Base-by-base conservation (phyloP, 1,140 invertebrate genomes). In the Leptinotarsa texana region DNA sequence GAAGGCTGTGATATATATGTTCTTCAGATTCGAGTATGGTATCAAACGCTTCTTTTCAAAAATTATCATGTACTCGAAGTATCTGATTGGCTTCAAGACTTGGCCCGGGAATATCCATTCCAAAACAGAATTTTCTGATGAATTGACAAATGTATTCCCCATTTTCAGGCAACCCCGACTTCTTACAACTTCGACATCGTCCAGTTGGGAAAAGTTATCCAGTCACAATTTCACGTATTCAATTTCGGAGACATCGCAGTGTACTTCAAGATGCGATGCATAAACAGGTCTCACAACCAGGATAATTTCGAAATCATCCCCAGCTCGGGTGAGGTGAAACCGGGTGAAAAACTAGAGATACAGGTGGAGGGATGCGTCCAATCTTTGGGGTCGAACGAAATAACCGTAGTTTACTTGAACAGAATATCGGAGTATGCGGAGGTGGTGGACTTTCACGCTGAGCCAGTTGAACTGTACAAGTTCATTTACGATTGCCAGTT, bases 161-260 rank as follows among this genome's bases (percentile, higher is more conserved):
- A 57, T 57, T 77, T 76, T 51, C 47, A 81, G 78, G 70, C 75
- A 17, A 75, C 75, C n/a, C 80, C 78, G n/a, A 69, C 63, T 6
- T 69, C 48, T 42, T 21, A 67, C n/a, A 70, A 79, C 68, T 76
- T 79, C 57, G 72, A 70, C 13, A 22, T 63, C 65, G 24, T 82
- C 11, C 57, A 57, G 18, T 75, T 57, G 49, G 71, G 73, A 4
- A 24, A 5, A 13, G 17, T 42, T 18, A 57, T 73, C 15, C 48
- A 71, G 33, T 72, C 71, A 15, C 22, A 73, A 24, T 82, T 82
- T 61, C 21, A 22, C 21, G 13, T 70, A 27, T 70, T 70, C 49
- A 70, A 70, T 57, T 70, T 70, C 27, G 69, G 69, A 17, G 11
- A 18, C n/a, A 49, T 48, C 4, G 18, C 21, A 6, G 51, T 70